A percentile compares a stretch with the other conserved stretches of the same genome.
Evolutionary conservation across 1,140 invertebrate species (phyloP).

Genomic region (Drosophila burlai): DNA sequence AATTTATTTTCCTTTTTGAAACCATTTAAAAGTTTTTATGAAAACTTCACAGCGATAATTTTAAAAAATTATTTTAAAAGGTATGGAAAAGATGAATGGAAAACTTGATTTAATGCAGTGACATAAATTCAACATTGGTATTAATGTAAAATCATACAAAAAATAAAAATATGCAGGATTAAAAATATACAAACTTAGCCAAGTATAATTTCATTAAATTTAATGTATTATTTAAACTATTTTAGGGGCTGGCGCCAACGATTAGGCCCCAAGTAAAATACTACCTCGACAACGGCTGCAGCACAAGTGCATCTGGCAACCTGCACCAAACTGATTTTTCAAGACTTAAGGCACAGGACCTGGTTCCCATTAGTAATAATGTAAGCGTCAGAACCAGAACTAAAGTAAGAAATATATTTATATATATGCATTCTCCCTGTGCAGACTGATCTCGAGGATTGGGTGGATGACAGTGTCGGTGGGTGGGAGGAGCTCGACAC

Average conservation of each 20-base stretch:
- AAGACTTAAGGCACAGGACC: constrained; percentile 75
- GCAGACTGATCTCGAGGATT: constrained; percentile 84
- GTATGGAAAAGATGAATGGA: no score
- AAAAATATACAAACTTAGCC: background rate
- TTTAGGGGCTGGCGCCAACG: constrained; percentile 78
- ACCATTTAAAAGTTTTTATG: no score
- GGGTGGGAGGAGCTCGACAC: constrained; percentile 84
- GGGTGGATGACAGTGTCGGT: constrained; percentile 78
- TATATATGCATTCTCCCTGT: background rate
- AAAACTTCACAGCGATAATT: no score
- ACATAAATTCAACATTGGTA: background rate
- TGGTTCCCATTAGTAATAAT: constrained; percentile 76
- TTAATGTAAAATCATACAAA: background rate
- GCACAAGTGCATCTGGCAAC: constrained; percentile 12
- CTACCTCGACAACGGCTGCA: constrained; percentile 50
- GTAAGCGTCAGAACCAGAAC: constrained; percentile 51
- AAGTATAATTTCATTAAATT: background rate
- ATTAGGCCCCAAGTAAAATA: constrained; percentile 81
- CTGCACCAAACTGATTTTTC: constrained; percentile 62
- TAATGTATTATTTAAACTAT: background rate
- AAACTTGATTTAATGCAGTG: no score
- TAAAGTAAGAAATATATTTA: background rate
- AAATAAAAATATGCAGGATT: background rate
- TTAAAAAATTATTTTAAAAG: no score
- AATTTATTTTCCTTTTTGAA: no score